phyloP scores from a whole-genome alignment of 1,140 invertebrate genomes.

The Octopus sinensis region DNA sequence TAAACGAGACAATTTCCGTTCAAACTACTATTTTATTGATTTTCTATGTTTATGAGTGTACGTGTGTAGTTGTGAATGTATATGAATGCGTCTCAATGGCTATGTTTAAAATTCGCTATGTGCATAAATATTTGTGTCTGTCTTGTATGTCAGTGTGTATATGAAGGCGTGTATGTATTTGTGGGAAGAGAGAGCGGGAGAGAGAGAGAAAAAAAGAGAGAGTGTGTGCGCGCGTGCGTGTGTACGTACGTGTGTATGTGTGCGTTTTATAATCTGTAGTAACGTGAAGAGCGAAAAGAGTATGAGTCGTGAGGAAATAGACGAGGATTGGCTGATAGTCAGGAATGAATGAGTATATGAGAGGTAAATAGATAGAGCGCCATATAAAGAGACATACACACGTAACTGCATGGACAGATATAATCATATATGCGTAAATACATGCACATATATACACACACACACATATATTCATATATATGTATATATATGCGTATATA shows the following conservation, averaged over 20 bases:
- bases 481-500: background rate
- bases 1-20: too few relatives aligned
- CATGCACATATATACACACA: background rate
- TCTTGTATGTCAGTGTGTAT: too few relatives aligned
- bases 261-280: background rate
- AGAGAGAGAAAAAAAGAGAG: background rate
- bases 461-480: background rate
- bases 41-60: too few relatives aligned
- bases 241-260: background rate
- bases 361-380: too few relatives aligned
- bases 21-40: too few relatives aligned
- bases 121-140: too few relatives aligned
- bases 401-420: background rate
- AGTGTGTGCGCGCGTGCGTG: too few relatives aligned
- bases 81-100: too few relatives aligned
- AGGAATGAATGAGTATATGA: too few relatives aligned
- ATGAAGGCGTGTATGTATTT: background rate
- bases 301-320: background rate
- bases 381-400: background rate
- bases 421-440: background rate
- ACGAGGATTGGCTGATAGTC: background rate
- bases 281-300: background rate
- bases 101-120: too few relatives aligned
- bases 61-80: too few relatives aligned
- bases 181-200: background rate